Evolutionary conservation across 2,888 invertebrate genomes (phyloP).

Genomic region (Callosobruchus maculatus): DNA sequence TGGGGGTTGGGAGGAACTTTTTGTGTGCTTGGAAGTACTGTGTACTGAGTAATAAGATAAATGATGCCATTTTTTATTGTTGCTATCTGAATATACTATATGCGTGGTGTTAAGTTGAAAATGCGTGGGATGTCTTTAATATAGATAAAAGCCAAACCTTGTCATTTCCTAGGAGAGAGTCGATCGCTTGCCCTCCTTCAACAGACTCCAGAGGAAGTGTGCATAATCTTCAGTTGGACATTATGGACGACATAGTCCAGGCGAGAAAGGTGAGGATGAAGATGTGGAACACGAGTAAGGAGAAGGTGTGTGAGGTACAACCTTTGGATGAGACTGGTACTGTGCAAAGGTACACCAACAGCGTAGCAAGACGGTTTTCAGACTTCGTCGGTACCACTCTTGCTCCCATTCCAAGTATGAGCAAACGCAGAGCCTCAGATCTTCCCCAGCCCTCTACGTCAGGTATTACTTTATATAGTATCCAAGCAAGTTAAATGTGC

Average conservation of each 20-base stretch:
- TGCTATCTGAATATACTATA: too few species aligned
- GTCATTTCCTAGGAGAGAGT: slow-evolving; percentile 22
- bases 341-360: slow-evolving; percentile 58
- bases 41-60: too few species aligned
- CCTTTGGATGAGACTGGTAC: slow-evolving; percentile 65
- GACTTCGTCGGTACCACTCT: slow-evolving; percentile 65
- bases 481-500: too few species aligned
- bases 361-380: slow-evolving; percentile 60
- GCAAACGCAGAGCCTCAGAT: slow-evolving; percentile 69
- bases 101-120: too few species aligned
- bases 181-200: slow-evolving; percentile 59
- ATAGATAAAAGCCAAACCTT: too few species aligned
- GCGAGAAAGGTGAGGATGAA: slow-evolving; percentile 80
- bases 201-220: slow-evolving; percentile 72
- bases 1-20: too few species aligned
- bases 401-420: slow-evolving; percentile 56
- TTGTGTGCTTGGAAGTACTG: too few species aligned
- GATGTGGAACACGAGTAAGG: slow-evolving; percentile 78
- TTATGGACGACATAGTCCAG: slow-evolving; percentile 84
- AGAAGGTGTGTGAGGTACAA: slow-evolving; percentile 75
- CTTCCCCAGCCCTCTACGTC: slow-evolving; percentile 54
- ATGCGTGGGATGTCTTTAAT: too few species aligned
- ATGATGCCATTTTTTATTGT: too few species aligned
- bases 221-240: slow-evolving; percentile 79
- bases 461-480: background rate